Percentiles rank a stretch among this genome's conserved stretches.
Conservation (phyloP, 2,888 invertebrate genomes). For the Cryptus viduatorius region DNA sequence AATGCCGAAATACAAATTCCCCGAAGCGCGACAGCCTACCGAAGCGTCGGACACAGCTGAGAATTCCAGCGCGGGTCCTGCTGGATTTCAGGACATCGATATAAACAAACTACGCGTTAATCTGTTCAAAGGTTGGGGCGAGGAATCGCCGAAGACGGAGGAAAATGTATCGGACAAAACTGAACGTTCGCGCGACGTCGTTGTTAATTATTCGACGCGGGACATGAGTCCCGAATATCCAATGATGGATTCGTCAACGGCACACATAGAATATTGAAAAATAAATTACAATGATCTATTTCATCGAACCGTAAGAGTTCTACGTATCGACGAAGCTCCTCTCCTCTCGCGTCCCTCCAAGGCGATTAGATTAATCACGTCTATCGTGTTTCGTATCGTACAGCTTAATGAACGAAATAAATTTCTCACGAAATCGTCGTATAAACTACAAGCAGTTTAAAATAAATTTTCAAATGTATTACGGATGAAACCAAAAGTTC, state of each 20-base stretch:
- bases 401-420: not conserved
- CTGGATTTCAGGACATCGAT: constrained; percentile 75
- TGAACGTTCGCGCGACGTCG: constrained; percentile 77
- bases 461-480: not conserved
- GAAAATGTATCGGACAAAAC: constrained; percentile 76
- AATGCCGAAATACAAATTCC: constrained; percentile 83
- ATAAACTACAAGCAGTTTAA: not conserved
- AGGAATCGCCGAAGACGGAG: constrained; percentile 80
- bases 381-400: not conserved
- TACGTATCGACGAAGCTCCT: constrained; percentile 29
- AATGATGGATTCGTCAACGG: constrained; percentile 84
- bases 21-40: constrained; percentile 67
- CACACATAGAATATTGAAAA: constrained; percentile 80
- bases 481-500: not conserved
- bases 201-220: constrained; percentile 81
- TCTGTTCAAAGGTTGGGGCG: constrained; percentile 82
- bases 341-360: not conserved
- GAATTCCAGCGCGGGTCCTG: constrained; percentile 70
- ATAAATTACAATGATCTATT: constrained; percentile 52
- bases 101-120: constrained; percentile 83
- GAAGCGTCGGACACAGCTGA: constrained; percentile 73
- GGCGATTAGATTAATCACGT: constrained; percentile 42
- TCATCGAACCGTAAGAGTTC: constrained; percentile 29
- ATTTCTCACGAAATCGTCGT: not conserved
- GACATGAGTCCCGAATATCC: constrained; percentile 84